These are phyloP conservation scores for Sander vitreus DNA, from an alignment of 2,113 vertebrate genomes.

Conservation along the genomic window DNA sequence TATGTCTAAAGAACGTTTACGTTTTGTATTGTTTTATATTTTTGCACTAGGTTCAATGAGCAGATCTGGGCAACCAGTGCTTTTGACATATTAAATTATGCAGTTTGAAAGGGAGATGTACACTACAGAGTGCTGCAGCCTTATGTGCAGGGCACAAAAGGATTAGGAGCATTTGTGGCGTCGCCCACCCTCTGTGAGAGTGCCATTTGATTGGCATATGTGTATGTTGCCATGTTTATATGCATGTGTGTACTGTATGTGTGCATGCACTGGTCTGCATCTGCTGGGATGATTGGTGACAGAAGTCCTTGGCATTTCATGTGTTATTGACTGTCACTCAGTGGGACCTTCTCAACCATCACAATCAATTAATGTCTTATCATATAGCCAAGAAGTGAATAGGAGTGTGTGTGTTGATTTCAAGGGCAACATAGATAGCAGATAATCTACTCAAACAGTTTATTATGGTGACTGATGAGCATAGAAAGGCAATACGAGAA, in stretches of 20 bases:
- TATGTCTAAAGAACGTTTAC: conserved; percentile 41
- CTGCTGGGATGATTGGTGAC: conserved; percentile 46
- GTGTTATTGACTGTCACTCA: conserved; percentile 68
- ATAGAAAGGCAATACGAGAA: background rate
- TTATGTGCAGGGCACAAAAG: conserved; percentile 24
- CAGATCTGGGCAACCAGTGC: background rate
- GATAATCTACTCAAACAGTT: background rate
- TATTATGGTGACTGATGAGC: background rate
- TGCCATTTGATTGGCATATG: conserved; percentile 32
- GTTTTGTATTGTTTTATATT: conserved; percentile 22
- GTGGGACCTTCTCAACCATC: conserved; percentile 64
- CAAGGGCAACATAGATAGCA: conserved; percentile 52
- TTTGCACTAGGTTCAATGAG: conserved; percentile 27
- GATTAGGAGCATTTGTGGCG: conserved; percentile 34
- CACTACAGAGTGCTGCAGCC: conserved; percentile 12
- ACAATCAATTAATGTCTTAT: conserved; percentile 66
- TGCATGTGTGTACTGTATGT: background rate
- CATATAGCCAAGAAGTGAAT: conserved; percentile 39
- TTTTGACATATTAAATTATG: conserved; percentile 64
- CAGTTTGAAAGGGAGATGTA: conserved; percentile 30
- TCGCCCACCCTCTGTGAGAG: conserved; percentile 25
- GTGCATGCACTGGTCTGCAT: conserved; percentile 11
- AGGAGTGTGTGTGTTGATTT: conserved; percentile 34
- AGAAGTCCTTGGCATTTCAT: conserved; percentile 46
- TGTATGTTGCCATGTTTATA: conserved; percentile 5